Percentiles rank a stretch among this genome's conserved stretches.
These are phyloP conservation scores for Temnopleurus reevesii DNA, from an alignment of 53 echinoderm and acorn worm genomes.

Conservation along the genomic window DNA sequence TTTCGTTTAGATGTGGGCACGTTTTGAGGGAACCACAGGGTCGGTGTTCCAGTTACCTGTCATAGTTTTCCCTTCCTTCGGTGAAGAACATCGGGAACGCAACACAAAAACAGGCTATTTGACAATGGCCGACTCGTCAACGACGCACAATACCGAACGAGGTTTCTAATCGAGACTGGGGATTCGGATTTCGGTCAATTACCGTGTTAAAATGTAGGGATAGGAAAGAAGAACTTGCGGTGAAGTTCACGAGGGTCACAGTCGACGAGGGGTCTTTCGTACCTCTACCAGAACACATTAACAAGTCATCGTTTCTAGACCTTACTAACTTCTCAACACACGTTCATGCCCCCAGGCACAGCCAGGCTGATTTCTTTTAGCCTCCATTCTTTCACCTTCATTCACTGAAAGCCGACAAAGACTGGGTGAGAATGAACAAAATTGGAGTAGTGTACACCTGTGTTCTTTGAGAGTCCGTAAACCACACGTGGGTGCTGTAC, in stretches of 20 bases:
- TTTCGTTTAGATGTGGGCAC: constrained; percentile 28
- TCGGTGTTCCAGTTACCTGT: constrained; percentile 57
- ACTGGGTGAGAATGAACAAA: constrained; percentile 36
- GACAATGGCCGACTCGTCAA: constrained; percentile 46
- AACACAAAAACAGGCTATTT: constrained; percentile 42
- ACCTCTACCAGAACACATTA: constrained; percentile 50
- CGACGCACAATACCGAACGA: constrained; percentile 48
- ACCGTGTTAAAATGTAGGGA: constrained; percentile 48
- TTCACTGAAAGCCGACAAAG: constrained; percentile 54
- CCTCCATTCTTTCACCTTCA: constrained; percentile 1
- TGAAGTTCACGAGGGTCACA: constrained; percentile 48
- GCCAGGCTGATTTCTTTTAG: constrained; percentile 28
- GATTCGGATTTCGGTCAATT: constrained; percentile 60
- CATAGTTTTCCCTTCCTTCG: constrained; percentile 11
- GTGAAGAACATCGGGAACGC: constrained; percentile 30
- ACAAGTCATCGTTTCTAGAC: constrained; percentile 47
- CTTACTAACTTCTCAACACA: constrained; percentile 43
- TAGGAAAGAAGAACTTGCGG: constrained; percentile 40
- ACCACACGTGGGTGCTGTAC: constrained; percentile 50
- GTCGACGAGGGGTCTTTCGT: too few species aligned
- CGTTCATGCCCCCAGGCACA: constrained; percentile 57
- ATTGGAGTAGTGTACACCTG: constrained; percentile 42
- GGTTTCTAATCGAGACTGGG: constrained; percentile 59
- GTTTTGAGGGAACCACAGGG: constrained; percentile 56
- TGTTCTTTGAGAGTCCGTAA: constrained; percentile 43